Base-by-base conservation (phyloP, 1,140 invertebrate species). In the Hyphantria cunea region DNA sequence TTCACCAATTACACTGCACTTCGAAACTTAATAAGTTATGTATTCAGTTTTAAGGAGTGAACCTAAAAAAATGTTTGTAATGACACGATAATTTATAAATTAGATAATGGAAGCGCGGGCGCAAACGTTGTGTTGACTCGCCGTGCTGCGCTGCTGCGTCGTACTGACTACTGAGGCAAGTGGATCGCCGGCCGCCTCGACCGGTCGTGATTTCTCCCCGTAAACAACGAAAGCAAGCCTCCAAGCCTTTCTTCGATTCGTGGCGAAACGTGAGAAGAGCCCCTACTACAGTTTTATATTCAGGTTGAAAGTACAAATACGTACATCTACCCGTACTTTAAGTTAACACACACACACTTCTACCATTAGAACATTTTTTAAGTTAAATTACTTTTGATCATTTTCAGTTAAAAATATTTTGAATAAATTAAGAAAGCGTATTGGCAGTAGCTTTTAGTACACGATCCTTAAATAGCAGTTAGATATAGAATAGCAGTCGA, bases 201-300 rank as follows among this genome's bases (percentile, higher is more conserved):
- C 82, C 77, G 80, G 80, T 85, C 74, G 74, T 79, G 84, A 89
- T 87, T 89, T 89, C 86, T 87, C 86, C 83, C 84, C 84, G 83
- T 87, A 86, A 86, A 85, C 83, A 89, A 80, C 80, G 84, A 86
- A 89, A 89, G 84, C 84, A 78, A 84, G 82, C 82, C 84, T 82
- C 72, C 72, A 65, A 84, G 74, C 80, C 84, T 86, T 89, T 86
- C 82, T 84, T 87, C 75, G 76, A 70, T 70, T 76, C 63, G 80
- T 80, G 78, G 80, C 83, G 80, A 84, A 86, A 84, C 80, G 79
- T 70, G 73, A 75, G 17, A 68, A 71, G 39, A 55, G 44, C 52
- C 51, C 12, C 47, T 84, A 86, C 84, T 67, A 74, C 11, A 5
- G 7, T 52, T 68, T 69, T 68, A 80, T 77, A 70, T 73, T 62